phyloP scores from a whole-genome alignment of 2,888 invertebrate species.

The Phytoseiulus persimilis region DNA sequence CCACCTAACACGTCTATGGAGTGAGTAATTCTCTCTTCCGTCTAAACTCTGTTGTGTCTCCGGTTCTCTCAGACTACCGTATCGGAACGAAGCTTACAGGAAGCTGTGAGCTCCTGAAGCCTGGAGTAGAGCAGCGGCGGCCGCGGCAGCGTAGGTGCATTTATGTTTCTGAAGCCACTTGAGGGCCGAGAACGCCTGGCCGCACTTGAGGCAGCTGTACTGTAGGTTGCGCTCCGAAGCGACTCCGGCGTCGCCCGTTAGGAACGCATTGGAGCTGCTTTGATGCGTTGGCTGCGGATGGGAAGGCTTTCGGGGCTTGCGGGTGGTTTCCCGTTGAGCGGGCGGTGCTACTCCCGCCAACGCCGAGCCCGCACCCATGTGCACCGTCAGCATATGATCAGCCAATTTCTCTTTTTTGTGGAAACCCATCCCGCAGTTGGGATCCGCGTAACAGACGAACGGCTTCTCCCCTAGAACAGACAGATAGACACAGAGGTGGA shows the following conservation, averaged over 20 bases:
- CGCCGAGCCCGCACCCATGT: slow-evolving; percentile 29
- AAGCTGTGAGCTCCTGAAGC: slow-evolving; percentile 37
- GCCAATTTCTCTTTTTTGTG: slow-evolving; percentile 39
- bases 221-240: slow-evolving; percentile 19
- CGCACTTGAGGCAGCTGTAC: slow-evolving; percentile 37
- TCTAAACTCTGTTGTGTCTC: slow-evolving; percentile 24
- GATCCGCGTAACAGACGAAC: slow-evolving; percentile 39
- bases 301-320: slow-evolving; percentile 34
- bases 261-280: slow-evolving; percentile 17
- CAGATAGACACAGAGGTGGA: slow-evolving; percentile 5
- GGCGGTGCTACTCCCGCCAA: slow-evolving; percentile 18
- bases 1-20: neutral
- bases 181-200: slow-evolving; percentile 36
- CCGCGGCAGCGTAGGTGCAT: slow-evolving; percentile 38
- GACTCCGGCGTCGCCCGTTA: slow-evolving; percentile 28
- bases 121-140: slow-evolving; percentile 35
- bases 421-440: slow-evolving; percentile 39
- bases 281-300: slow-evolving; percentile 30
- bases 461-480: slow-evolving; percentile 39
- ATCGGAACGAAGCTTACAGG: slow-evolving; percentile 32
- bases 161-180: slow-evolving; percentile 38
- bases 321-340: neutral
- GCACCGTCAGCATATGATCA: slow-evolving; percentile 39
- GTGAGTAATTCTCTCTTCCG: too few relatives aligned
- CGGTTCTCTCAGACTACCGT: slow-evolving; percentile 25